Conservation (phyloP, 2,113 vertebrate species). For the Pagrus major region DNA sequence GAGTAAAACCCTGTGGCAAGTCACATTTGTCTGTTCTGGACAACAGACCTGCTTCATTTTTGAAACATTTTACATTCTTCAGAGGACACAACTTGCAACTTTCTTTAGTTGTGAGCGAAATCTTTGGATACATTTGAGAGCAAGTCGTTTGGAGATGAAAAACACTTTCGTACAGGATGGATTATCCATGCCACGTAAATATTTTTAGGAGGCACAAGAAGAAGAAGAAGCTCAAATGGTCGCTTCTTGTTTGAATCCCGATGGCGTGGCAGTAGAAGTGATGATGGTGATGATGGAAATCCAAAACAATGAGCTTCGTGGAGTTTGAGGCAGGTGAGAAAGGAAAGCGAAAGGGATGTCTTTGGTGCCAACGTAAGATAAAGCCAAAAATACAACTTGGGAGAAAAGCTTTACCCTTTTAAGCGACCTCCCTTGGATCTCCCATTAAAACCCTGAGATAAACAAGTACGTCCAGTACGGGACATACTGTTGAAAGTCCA, state of each 20-base stretch:
- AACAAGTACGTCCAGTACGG: slow-evolving; percentile 55
- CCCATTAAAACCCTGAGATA: slow-evolving; percentile 83
- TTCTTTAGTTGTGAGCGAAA: background rate
- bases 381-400: slow-evolving; percentile 47
- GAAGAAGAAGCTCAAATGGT: slow-evolving; percentile 17
- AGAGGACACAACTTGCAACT: slow-evolving; percentile 20
- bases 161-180: background rate
- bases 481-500: slow-evolving; percentile 57
- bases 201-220: slow-evolving; percentile 48
- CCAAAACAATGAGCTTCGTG: background rate
- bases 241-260: background rate
- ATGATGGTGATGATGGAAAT: slow-evolving; percentile 25
- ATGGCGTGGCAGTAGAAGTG: background rate
- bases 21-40: slow-evolving; percentile 1
- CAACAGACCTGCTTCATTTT: background rate
- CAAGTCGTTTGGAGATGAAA: slow-evolving; percentile 13
- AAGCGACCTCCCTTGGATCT: slow-evolving; percentile 39
- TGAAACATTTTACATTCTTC: slow-evolving; percentile 26
- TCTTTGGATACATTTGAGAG: slow-evolving; percentile 18
- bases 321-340: slow-evolving; percentile 34
- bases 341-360: slow-evolving; percentile 43
- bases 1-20: slow-evolving; percentile 20
- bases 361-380: slow-evolving; percentile 70
- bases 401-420: slow-evolving; percentile 43
- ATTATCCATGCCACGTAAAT: slow-evolving; percentile 45